These are phyloP conservation scores for Scytalopus superciliaris DNA, from an alignment of 2,113 vertebrate genomes.

Conservation along the genomic window DNA sequence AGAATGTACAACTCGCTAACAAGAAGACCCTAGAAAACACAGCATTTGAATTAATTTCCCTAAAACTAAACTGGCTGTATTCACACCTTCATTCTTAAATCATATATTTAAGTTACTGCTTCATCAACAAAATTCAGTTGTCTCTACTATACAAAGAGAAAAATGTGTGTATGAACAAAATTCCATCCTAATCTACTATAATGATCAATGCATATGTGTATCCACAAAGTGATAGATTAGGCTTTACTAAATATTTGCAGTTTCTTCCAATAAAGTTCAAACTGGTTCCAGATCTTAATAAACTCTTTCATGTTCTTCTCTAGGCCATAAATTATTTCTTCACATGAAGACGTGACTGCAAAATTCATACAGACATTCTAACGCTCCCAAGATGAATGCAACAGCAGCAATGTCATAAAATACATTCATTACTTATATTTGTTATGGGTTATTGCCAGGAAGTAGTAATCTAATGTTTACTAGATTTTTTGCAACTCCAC, in stretches of 20 bases:
- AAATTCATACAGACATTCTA: conserved; percentile 20
- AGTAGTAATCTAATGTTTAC: conserved; percentile 2
- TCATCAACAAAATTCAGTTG: not conserved
- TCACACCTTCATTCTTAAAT: not conserved
- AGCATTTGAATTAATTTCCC: not conserved
- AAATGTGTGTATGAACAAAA: not conserved
- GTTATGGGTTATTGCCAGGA: not conserved
- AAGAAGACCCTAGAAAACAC: not conserved
- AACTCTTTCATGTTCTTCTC: not conserved
- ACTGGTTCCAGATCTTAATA: not conserved
- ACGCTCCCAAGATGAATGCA: not conserved
- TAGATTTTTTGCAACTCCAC: not conserved
- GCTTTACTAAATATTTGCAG: not conserved
- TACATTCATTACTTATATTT: conserved; percentile 23
- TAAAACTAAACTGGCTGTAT: not conserved
- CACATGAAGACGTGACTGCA: conserved; percentile 15
- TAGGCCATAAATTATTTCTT: conserved; percentile 7
- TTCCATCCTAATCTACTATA: not conserved
- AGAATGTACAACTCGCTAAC: not conserved
- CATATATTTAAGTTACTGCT: not conserved
- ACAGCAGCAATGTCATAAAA: conserved; percentile 21
- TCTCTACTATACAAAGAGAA: not conserved
- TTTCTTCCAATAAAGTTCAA: not conserved
- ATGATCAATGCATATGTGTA: not conserved
- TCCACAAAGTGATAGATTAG: not conserved